Conservation (phyloP, 1,140 invertebrate species). For the Spodoptera frugiperda region DNA sequence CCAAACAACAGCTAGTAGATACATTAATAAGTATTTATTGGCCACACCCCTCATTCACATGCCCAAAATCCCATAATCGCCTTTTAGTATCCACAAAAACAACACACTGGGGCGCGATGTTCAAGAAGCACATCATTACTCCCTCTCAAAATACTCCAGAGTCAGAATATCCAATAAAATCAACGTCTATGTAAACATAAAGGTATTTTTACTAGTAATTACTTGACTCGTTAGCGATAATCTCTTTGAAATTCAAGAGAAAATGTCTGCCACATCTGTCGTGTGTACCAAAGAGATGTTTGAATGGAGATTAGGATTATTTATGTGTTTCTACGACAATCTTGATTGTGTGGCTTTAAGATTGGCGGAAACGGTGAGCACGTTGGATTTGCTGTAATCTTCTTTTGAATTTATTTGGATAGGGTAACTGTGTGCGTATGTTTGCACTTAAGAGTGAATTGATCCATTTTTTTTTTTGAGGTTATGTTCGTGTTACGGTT, state of each 20-base stretch:
- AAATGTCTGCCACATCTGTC: constrained; percentile 36
- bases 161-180: background rate
- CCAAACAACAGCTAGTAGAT: too few species aligned
- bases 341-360: constrained; percentile 50
- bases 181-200: background rate
- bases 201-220: constrained; percentile 40
- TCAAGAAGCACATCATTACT: too few species aligned
- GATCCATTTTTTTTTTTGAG: background rate
- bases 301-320: constrained; percentile 60
- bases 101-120: too few species aligned
- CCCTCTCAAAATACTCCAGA: background rate
- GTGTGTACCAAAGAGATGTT: constrained; percentile 51
- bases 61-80: too few species aligned
- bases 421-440: background rate
- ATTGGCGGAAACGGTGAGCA: constrained; percentile 2
- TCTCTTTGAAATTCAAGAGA: constrained; percentile 30
- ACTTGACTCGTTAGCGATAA: constrained; percentile 36
- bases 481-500: background rate
- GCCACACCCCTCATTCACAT: too few species aligned
- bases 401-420: constrained; percentile 29
- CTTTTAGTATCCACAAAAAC: too few species aligned
- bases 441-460: background rate
- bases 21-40: too few species aligned
- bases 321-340: constrained; percentile 50
- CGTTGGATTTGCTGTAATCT: constrained; percentile 19